These are phyloP conservation scores for Eucriotettix oculatus DNA, from an alignment of 2,888 invertebrate species.

Conservation along the genomic window DNA sequence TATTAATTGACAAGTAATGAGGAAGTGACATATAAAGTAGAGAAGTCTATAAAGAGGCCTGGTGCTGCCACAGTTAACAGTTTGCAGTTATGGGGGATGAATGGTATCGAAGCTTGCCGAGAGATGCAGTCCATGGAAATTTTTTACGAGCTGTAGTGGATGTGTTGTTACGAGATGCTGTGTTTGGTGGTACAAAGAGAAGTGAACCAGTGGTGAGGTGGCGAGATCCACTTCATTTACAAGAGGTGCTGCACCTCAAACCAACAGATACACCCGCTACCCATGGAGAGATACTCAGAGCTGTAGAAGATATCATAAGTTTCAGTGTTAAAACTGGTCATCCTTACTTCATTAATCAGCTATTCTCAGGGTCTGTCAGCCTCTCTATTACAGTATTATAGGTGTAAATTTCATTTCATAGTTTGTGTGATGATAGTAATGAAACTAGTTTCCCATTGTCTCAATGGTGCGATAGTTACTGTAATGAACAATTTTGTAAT, in stretches of 20 bases:
- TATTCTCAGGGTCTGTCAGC: constrained; percentile 47
- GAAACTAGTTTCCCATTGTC: too few relatives aligned
- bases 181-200: constrained; percentile 56
- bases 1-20: background rate
- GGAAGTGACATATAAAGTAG: background rate
- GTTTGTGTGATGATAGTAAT: too few relatives aligned
- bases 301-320: constrained; percentile 54
- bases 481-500: too few relatives aligned
- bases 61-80: background rate
- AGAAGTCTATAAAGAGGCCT: background rate
- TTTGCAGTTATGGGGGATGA: background rate
- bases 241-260: constrained; percentile 45
- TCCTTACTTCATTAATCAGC: constrained; percentile 76
- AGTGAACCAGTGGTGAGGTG: constrained; percentile 65
- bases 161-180: constrained; percentile 52
- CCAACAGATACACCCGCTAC: constrained; percentile 39
- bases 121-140: constrained; percentile 45
- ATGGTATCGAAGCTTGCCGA: constrained; percentile 28
- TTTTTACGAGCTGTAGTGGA: constrained; percentile 56
- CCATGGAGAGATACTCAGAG: constrained; percentile 47
- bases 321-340: constrained; percentile 84
- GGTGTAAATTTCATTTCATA: too few relatives aligned
- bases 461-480: too few relatives aligned
- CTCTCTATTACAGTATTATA: background rate
- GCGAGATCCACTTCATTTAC: constrained; percentile 56